phyloP scores from a whole-genome alignment of 2,888 invertebrate species.

The Hypena proboscidalis region DNA sequence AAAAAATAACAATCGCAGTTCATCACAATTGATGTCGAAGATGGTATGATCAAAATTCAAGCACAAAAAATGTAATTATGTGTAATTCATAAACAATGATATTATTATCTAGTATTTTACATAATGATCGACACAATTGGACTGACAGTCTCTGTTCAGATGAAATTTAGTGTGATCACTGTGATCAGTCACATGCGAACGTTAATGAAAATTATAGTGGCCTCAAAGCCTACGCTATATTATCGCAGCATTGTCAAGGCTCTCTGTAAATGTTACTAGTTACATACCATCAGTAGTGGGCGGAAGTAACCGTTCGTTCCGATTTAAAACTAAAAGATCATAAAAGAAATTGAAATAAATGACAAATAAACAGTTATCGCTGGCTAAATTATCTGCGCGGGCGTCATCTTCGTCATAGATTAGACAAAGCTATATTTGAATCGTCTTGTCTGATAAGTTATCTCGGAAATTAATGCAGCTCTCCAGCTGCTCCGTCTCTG shows the following conservation, averaged over 20 bases:
- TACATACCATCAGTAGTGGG: conserved; percentile 27
- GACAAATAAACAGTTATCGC: conserved; percentile 39
- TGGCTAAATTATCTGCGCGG: conserved; percentile 32
- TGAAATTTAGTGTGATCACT: conserved; percentile 50
- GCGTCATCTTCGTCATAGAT: conserved; percentile 37
- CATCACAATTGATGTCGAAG: conserved; percentile 1
- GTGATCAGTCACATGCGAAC: conserved; percentile 50
- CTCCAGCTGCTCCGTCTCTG: conserved; percentile 30
- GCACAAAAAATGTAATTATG: too few species aligned
- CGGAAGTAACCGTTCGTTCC: conserved; percentile 28
- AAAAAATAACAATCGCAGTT: conserved; percentile 12
- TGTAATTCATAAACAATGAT: too few species aligned
- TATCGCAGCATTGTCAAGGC: conserved; percentile 66
- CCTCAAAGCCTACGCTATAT: conserved; percentile 65
- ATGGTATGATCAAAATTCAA: too few species aligned
- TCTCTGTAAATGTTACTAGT: conserved; percentile 37
- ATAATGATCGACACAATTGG: too few species aligned
- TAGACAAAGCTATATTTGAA: conserved; percentile 40
- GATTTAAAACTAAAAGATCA: conserved; percentile 27
- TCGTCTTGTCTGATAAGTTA: conserved; percentile 48
- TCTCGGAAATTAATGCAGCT: conserved; percentile 39
- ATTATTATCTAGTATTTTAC: too few species aligned
- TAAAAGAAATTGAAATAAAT: conserved; percentile 28
- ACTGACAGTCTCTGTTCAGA: conserved; percentile 42
- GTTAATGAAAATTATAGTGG: conserved; percentile 58